Base-by-base conservation (phyloP, 2,797 vertebrate genomes). In the Brotula barbata region DNA sequence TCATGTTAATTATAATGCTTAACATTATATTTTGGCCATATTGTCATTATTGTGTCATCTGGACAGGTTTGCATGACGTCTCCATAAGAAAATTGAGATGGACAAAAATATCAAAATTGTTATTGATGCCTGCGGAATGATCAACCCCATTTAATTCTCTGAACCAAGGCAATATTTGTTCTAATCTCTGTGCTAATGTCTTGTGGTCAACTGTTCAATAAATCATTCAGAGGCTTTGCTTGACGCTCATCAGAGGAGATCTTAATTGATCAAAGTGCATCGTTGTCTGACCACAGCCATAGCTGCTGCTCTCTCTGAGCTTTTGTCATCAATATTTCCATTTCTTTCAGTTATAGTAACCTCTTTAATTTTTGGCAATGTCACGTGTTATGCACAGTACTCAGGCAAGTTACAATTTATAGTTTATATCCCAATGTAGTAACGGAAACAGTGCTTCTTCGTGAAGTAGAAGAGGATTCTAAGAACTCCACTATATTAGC, bases 61-160 rank as follows among this genome's bases (percentile, higher is more conserved):
- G 36, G 36, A 15, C 13, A 14, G 36, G 36, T 14, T 37, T 15
- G 25, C 25, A 8, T 28, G 8, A 28, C 25, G 8, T 4, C 25
- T n/a, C n/a, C n/a, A n/a, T n/a, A n/a, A n/a, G n/a, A n/a, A n/a
- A n/a, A n/a, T n/a, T n/a, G n/a, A 16, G 23, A 36, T 2, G 9
- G 53, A 46, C 44, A 45, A 51, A 71, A 73, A 64, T 36, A 59
- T 58, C 41, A 3, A 0, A 10, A 2, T 3, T 64, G 57, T 64
- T 68, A 47, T 48, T 48, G 22, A 1, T 54, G 34, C 36, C 40
- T 48, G 48, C 22, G 46, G 37, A 15, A 61, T 44, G 47, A 16
- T 34, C 15, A 19, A 46, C 58, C 56, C 49, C 2, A 2, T 28
- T 41, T 17, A 7, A 22, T n/a, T 37, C 19, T 52, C 12, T 49